Evolutionary conservation across 2,888 invertebrate species (phyloP), one percentile per base, ranked within the genome.

Genomic region (Leptothorax acervorum): DNA sequence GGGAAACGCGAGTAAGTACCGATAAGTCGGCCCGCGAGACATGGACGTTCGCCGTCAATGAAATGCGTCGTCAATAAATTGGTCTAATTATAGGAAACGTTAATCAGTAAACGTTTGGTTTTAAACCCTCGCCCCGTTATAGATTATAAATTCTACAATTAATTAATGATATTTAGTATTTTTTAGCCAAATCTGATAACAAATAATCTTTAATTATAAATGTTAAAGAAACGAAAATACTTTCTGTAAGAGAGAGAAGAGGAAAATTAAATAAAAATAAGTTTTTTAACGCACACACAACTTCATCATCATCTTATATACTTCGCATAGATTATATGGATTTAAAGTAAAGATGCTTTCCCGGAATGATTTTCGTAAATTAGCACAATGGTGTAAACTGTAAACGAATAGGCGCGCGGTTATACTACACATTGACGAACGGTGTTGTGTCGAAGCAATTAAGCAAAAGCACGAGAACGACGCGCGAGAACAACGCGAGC

Each of bases 1-100:
- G 70, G 57, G 71, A 79, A 79, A 57, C 28, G 42, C 78, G 23
- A 76, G 51, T 63, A 53, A 66, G 66, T 28, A 45, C 63, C 51
- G 75, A 60, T 78, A 31, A 66, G 55, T 45, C 42, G 9, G 15
- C 15, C 31, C 11, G 39, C 31, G 57, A 45, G 15, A 66, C 28
- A n/a, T 28, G n/a, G n/a, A 18, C 18, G 42, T 42, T 31, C 42
- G 8, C 55, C 18, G 5, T 39, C 35, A n/a, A 42, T 18, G 57
- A 71, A 57, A 68, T 11, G 53, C 45, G 15, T 15, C n/a, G 11
- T 45, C 45, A 3, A 75, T 48, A n/a, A 31, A 53, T 63, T 63
- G 31, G 39, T 55, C 23, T 65, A 66, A 39, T 39, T 28, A 39
- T 28, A 39, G 51, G 2, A 51, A 60, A 45, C n/a, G 2, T 74